Evolutionary conservation across 2,113 vertebrate species (phyloP).

Genomic region (Pseudorectes ferrugineus): DNA sequence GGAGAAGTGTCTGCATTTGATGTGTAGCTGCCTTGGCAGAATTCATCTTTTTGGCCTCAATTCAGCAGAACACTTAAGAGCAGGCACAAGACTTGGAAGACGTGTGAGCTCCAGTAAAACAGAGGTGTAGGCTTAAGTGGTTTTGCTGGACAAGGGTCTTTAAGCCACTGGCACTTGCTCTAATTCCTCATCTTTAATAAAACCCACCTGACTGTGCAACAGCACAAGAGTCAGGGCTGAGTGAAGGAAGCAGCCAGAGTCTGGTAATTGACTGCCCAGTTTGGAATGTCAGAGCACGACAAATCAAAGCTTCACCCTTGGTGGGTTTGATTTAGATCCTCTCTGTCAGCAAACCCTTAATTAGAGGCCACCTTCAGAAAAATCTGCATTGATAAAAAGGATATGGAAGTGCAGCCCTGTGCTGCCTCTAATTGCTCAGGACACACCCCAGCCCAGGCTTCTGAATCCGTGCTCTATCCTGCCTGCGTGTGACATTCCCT

Average conservation of each 20-base stretch:
- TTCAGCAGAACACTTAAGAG: conserved; percentile 40
- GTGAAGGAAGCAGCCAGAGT: background rate
- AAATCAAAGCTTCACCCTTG: conserved; percentile 38
- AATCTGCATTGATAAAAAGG: conserved; percentile 27
- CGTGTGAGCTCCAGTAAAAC: background rate
- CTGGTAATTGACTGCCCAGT: conserved; percentile 29
- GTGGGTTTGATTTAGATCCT: conserved; percentile 39
- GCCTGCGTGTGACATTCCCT: background rate
- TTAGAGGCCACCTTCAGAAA: conserved; percentile 61
- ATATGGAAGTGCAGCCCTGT: background rate
- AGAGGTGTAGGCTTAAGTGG: background rate
- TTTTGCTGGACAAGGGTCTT: conserved; percentile 15
- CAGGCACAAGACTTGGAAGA: background rate
- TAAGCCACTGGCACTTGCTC: background rate
- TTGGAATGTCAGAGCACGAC: conserved; percentile 29
- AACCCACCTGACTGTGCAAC: background rate
- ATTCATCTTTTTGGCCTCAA: background rate
- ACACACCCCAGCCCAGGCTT: background rate
- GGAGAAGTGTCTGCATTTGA: background rate
- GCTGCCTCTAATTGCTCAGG: background rate
- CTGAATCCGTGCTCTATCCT: background rate
- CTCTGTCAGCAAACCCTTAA: conserved; percentile 57
- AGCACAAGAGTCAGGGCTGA: background rate
- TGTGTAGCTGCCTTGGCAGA: background rate
- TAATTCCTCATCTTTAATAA: conserved; percentile 30